Percentiles rank a stretch among this genome's conserved stretches.
phyloP scores from a whole-genome alignment of 2,888 invertebrate species.

The Drosophila cracens region DNA sequence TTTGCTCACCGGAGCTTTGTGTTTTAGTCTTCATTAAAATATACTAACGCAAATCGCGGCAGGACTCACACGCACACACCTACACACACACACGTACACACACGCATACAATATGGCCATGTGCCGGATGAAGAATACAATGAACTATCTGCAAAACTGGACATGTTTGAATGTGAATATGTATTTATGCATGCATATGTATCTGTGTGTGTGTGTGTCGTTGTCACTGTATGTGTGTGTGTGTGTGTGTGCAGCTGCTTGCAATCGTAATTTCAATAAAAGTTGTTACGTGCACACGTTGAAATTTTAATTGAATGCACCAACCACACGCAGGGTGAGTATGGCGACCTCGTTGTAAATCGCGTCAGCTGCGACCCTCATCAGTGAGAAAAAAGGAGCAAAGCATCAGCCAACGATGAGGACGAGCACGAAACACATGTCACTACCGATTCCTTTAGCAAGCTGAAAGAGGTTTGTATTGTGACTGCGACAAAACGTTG shows the following conservation, averaged over 20 bases:
- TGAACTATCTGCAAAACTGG: slow-evolving; percentile 56
- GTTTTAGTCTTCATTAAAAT: slow-evolving; percentile 68
- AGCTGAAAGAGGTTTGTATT: slow-evolving; percentile 33
- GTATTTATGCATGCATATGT: slow-evolving; percentile 6
- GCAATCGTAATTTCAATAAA: slow-evolving; percentile 81
- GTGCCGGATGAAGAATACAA: slow-evolving; percentile 30
- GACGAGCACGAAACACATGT: slow-evolving; percentile 43
- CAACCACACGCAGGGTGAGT: slow-evolving; percentile 55
- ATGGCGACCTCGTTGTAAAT: slow-evolving; percentile 47
- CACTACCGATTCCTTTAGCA: slow-evolving; percentile 43
- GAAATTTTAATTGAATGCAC: slow-evolving; percentile 82
- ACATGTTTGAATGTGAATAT: slow-evolving; percentile 46
- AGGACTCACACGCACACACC: slow-evolving; percentile 15
- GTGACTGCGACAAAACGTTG: slow-evolving; percentile 24
- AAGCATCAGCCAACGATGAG: slow-evolving; percentile 48
- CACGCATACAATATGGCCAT: slow-evolving; percentile 33
- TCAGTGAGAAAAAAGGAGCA: slow-evolving; percentile 53
- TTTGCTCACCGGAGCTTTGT: slow-evolving; percentile 33
- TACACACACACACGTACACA: not conserved
- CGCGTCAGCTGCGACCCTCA: slow-evolving; percentile 68
- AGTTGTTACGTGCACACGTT: slow-evolving; percentile 78
- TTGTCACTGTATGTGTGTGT: slow-evolving; percentile 6
- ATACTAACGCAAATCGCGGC: slow-evolving; percentile 43
- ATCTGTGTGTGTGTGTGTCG: not conserved
- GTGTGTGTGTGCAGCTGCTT: slow-evolving; percentile 51